Base-by-base conservation (phyloP, 2,797 vertebrate genomes). In the Crenuchus spilurus region DNA sequence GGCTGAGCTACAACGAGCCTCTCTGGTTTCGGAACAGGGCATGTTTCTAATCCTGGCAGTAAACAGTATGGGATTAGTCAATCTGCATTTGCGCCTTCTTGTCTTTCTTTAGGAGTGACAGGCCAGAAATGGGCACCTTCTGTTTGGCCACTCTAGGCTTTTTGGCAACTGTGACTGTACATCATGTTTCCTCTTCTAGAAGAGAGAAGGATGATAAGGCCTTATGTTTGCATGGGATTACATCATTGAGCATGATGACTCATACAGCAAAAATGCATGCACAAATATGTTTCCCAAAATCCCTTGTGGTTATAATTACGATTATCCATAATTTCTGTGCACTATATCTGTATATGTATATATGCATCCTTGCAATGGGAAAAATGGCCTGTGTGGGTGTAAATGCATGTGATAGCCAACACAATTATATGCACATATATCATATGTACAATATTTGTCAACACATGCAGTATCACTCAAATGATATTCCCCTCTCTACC, bases 41-140 rank as follows among this genome's bases (percentile, higher is more conserved):
- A 46, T 11, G 74, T 60, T 79, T 67, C 66, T 81, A 77, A 84
- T 57, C 66, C 69, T 5, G 57, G 83, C 78, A 78, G 74, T 89
- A 84, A 88, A 88, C 84, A 75, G 81, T 8, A 20, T 74, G 26
- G 77, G 82, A 86, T 84, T 81, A 82, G 73, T 67, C 75, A 72
- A 76, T 72, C 84, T 80, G 74, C 70, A 73, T 77, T 77, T 71
- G 60, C 48, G 22, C 76, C 78, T 74, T 75, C 69, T 81, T 77
- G 73, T 77, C 77, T 80, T 82, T 75, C 77, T 69, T 31, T 35
- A 39, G 72, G 22, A 22, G n/a, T 18, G 68, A 66, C 67, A 31
- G 70, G 55, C 69, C 64, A 63, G 76, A 76, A 78, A 84, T 28
- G 68, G 44, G 33, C 49, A 35, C 52, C 76, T 68, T 72, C 74